Percentiles rank a stretch among this genome's conserved stretches.
phyloP scores from a whole-genome alignment of 2,113 vertebrate genomes.

The Paralichthys olivaceus region DNA sequence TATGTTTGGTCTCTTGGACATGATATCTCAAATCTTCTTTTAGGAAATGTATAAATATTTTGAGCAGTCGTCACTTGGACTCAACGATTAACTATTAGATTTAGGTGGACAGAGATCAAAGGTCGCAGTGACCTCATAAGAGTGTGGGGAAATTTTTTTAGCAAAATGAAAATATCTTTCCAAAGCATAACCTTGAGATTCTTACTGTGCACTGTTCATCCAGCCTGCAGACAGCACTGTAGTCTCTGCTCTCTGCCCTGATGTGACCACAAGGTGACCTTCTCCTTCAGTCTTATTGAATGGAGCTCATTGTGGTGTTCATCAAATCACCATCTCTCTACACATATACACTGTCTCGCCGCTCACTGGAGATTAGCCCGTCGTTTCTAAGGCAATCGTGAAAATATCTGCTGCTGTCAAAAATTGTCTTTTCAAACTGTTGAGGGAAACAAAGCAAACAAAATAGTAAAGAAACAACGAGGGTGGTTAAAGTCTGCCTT shows the following conservation, averaged over 20 bases:
- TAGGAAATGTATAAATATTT: no score
- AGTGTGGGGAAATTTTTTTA: not conserved
- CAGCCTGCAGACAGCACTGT: not conserved
- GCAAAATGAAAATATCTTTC: not conserved
- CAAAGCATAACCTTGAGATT: slow-evolving; percentile 20
- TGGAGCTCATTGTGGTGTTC: slow-evolving; percentile 10
- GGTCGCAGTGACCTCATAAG: not conserved
- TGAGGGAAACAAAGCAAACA: slow-evolving; percentile 24
- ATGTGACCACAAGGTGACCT: slow-evolving; percentile 66
- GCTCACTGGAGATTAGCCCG: slow-evolving; percentile 12
- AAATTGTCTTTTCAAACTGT: slow-evolving; percentile 16
- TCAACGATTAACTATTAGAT: no score
- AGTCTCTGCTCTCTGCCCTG: slow-evolving; percentile 29
- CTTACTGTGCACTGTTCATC: not conserved
- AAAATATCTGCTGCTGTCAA: slow-evolving; percentile 10
- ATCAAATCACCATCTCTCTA: slow-evolving; percentile 40
- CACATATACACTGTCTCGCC: not conserved
- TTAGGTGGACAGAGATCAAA: not conserved
- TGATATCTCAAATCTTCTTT: no score
- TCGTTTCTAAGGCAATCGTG: slow-evolving; percentile 52
- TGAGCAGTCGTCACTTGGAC: no score
- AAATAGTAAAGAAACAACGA: slow-evolving; percentile 31
- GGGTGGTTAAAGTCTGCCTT: not conserved
- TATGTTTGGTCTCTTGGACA: no score
- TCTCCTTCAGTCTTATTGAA: slow-evolving; percentile 45